Conservation (phyloP, 2,888 invertebrate genomes). For the Caenorhabditis zanzibari region DNA sequence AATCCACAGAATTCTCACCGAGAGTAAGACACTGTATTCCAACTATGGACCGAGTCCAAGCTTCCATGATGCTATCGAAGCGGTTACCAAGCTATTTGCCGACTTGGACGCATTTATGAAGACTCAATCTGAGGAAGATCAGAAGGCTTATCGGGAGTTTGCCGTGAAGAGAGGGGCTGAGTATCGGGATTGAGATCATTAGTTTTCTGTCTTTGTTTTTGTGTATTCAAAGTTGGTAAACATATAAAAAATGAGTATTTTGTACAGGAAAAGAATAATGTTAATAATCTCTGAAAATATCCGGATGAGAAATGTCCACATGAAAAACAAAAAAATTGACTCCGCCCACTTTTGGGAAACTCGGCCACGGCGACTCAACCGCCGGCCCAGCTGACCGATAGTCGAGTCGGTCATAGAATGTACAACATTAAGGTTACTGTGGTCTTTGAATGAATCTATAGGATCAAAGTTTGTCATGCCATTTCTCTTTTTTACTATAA, state of each 20-base stretch:
- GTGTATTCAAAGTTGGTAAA: not conserved
- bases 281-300: slow-evolving; percentile 18
- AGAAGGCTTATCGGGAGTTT: not conserved
- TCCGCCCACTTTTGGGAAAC: no score
- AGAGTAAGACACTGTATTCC: not conserved
- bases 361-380: no score
- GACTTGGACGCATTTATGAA: not conserved
- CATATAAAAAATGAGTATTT: not conserved
- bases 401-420: no score
- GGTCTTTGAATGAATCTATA: no score
- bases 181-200: not conserved
- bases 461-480: no score
- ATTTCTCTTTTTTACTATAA: no score
- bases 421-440: no score
- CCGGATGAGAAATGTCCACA: slow-evolving; percentile 46
- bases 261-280: no score
- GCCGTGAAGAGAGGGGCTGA: not conserved
- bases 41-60: not conserved
- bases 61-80: not conserved
- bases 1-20: not conserved
- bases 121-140: slow-evolving; percentile 14
- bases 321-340: no score
- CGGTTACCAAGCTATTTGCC: not conserved
- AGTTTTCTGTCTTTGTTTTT: no score
- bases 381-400: no score